These are phyloP conservation scores for Lota lota DNA, from an alignment of 2,113 vertebrate genomes.

Conservation along the genomic window DNA sequence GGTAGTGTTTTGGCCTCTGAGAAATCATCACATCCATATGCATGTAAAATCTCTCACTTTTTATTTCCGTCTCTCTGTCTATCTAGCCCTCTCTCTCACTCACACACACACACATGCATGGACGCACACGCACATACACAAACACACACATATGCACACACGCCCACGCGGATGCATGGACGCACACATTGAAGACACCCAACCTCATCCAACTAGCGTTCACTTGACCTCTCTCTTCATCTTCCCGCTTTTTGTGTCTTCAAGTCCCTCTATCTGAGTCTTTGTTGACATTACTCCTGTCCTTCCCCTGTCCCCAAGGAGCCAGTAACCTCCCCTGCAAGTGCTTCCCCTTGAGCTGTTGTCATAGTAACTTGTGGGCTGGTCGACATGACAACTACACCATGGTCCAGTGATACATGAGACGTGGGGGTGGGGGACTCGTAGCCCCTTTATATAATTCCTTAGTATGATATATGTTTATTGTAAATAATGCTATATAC, in stretches of 20 bases:
- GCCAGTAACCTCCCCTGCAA: conserved; percentile 70
- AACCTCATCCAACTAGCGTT: conserved; percentile 14
- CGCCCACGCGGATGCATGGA: conserved; percentile 5
- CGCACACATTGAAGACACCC: background rate
- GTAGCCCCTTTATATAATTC: conserved; percentile 33
- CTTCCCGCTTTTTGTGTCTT: conserved; percentile 45
- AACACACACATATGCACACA: conserved; percentile 8
- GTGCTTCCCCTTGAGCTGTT: conserved; percentile 72
- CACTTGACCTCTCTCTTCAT: conserved; percentile 59
- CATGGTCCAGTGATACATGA: conserved; percentile 73
- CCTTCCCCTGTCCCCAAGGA: conserved; percentile 66
- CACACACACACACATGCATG: background rate
- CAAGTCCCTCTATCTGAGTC: conserved; percentile 57
- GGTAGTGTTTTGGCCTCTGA: conserved; percentile 36
- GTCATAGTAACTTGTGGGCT: conserved; percentile 72
- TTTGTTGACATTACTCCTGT: conserved; percentile 55
- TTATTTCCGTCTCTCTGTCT: no score
- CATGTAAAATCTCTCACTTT: background rate
- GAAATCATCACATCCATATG: background rate
- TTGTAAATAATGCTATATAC: background rate
- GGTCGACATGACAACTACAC: conserved; percentile 75
- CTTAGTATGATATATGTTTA: background rate
- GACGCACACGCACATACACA: background rate
- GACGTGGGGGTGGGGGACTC: conserved; percentile 58
- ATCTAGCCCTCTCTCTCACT: no score